Conservation (phyloP, 1,140 invertebrate species). For the Ostrea denselamellosa region DNA sequence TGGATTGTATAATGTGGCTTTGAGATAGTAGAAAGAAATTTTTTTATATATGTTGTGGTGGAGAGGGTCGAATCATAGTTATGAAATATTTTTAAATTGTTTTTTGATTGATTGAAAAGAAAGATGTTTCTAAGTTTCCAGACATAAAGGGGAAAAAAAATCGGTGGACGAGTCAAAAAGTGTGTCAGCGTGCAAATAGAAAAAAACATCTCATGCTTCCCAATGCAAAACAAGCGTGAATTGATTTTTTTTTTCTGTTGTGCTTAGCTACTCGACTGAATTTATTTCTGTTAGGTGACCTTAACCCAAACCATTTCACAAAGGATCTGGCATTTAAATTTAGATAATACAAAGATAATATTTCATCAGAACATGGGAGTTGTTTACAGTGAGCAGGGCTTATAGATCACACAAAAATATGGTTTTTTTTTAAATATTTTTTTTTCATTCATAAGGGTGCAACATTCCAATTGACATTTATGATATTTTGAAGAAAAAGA, state of each 20-base stretch:
- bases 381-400: background rate
- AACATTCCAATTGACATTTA: background rate
- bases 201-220: constrained; percentile 14
- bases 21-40: background rate
- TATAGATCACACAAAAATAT: constrained; percentile 4
- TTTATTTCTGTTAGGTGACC: constrained; percentile 37
- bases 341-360: constrained; percentile 26
- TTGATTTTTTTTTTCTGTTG: constrained; percentile 33
- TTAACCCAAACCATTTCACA: constrained; percentile 20
- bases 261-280: constrained; percentile 31
- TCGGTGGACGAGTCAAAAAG: constrained; percentile 21
- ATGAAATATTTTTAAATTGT: background rate
- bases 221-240: constrained; percentile 27
- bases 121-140: background rate
- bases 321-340: constrained; percentile 32
- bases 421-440: too few species aligned
- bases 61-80: background rate
- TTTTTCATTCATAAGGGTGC: constrained; percentile 9
- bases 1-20: background rate
- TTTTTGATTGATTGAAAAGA: background rate
- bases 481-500: too few species aligned
- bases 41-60: background rate
- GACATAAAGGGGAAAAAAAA: background rate
- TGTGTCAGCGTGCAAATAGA: constrained; percentile 27
- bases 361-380: constrained; percentile 20